Conservation (phyloP, 1,140 invertebrate species). For the Aleiodes sp. region DNA sequence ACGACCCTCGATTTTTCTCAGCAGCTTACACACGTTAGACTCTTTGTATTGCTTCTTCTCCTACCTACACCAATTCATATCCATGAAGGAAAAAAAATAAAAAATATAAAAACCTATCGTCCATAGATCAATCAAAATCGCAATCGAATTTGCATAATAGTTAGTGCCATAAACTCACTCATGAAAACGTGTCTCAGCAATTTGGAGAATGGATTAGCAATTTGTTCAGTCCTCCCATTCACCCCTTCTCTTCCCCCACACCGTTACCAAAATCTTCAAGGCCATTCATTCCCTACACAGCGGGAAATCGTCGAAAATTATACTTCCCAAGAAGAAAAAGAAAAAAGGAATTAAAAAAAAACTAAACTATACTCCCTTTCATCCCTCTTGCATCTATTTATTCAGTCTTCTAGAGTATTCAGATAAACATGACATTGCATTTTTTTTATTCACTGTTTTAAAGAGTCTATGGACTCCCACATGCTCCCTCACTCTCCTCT, state of each 20-base stretch:
- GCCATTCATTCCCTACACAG: too few species aligned
- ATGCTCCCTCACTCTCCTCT: not conserved
- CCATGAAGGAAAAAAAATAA: not conserved
- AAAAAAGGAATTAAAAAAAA: too few species aligned
- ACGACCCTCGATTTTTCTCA: conserved; percentile 2
- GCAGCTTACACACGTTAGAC: not conserved
- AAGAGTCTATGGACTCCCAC: not conserved
- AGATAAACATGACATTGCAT: conserved; percentile 9
- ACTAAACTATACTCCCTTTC: not conserved
- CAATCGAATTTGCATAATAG: conserved; percentile 29
- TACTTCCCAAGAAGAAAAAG: too few species aligned
- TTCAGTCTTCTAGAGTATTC: not conserved
- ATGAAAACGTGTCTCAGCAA: conserved; percentile 18
- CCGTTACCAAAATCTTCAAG: not conserved
- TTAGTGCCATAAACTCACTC: conserved; percentile 17
- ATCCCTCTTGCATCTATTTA: not conserved
- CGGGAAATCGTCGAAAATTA: too few species aligned
- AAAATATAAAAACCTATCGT: not conserved
- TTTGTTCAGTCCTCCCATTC: not conserved
- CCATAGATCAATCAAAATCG: conserved; percentile 28
- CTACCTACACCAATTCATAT: not conserved
- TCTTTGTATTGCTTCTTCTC: not conserved
- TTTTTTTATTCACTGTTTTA: not conserved
- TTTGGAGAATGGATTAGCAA: conserved; percentile 22
- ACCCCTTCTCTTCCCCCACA: not conserved